phyloP scores from a whole-genome alignment of 2,888 invertebrate species.

The Lasioglossum lativentre region DNA sequence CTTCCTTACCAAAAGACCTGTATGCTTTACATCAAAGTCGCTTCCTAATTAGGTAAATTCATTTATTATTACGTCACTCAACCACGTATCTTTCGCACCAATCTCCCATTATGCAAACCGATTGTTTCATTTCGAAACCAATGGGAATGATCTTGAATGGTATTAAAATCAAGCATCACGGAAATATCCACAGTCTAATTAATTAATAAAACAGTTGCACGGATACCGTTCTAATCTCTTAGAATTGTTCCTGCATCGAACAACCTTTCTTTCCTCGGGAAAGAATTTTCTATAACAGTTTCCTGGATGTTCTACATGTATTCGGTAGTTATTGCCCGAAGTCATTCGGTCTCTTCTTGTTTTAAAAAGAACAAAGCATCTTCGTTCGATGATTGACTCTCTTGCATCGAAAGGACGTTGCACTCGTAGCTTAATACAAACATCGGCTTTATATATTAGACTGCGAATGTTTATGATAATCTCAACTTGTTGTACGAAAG shows the following conservation, averaged over 20 bases:
- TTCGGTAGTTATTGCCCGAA: slow-evolving; percentile 4
- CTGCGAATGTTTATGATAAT: slow-evolving; percentile 1
- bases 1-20: no score
- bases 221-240: slow-evolving; percentile 56
- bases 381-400: slow-evolving; percentile 17
- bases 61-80: no score
- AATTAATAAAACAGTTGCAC: slow-evolving; percentile 7
- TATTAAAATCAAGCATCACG: neutral
- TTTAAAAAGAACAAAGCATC: slow-evolving; percentile 11
- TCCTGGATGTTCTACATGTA: neutral
- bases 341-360: neutral
- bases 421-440: slow-evolving; percentile 42
- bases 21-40: no score
- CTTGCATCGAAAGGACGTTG: slow-evolving; percentile 52
- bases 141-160: neutral
- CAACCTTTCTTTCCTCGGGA: neutral
- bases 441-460: slow-evolving; percentile 26
- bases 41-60: no score
- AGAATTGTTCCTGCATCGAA: slow-evolving; percentile 62
- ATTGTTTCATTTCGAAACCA: neutral
- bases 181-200: neutral
- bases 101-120: neutral
- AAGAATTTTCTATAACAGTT: slow-evolving; percentile 24
- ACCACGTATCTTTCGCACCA: no score
- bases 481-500: neutral